Conservation (phyloP, 2,113 vertebrate species). For the Sebastes schlegelii region DNA sequence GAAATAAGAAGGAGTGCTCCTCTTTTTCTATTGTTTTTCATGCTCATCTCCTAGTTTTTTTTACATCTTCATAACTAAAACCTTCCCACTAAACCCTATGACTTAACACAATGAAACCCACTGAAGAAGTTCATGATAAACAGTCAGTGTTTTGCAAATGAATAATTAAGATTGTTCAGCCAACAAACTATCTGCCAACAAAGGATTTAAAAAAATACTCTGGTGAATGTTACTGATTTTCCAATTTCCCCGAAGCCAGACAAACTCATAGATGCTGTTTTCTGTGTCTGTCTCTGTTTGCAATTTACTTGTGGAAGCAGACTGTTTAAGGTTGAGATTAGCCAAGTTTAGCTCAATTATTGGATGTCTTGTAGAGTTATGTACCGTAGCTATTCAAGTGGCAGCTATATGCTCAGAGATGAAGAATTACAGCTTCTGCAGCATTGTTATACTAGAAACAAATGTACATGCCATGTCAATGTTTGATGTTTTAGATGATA, state of each 20-base stretch:
- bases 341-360: conserved; percentile 12
- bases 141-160: neutral
- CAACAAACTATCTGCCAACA: conserved; percentile 1
- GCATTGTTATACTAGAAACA: neutral
- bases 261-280: conserved; percentile 3
- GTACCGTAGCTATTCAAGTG: neutral
- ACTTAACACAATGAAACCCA: neutral
- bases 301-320: conserved; percentile 22
- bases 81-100: neutral
- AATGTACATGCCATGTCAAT: neutral
- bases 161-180: neutral
- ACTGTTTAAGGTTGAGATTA: neutral
- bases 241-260: neutral
- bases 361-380: conserved; percentile 14
- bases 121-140: neutral
- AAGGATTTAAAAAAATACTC: neutral
- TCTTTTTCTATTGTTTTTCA: neutral
- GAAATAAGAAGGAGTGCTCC: neutral
- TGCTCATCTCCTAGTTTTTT: neutral
- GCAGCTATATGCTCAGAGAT: neutral
- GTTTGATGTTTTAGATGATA: neutral
- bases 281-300: conserved; percentile 16
- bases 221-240: neutral
- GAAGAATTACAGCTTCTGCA: neutral
- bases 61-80: neutral